A percentile compares a stretch with the other conserved stretches of the same genome.
Evolutionary conservation across 2,113 vertebrate species (phyloP).

Genomic region (Cynocephalus volans): DNA sequence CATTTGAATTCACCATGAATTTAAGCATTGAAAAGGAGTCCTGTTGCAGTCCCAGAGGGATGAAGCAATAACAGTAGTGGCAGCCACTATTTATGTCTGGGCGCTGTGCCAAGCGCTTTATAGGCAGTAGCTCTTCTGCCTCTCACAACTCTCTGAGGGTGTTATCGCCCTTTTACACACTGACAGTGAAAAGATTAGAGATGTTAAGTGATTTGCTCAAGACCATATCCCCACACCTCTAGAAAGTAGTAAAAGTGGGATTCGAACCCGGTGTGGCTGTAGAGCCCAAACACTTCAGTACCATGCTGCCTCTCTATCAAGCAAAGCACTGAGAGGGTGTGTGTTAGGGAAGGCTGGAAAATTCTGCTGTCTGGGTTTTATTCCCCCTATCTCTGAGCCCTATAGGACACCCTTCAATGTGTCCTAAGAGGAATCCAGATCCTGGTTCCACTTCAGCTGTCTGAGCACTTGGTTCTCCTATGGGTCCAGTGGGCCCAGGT

Average conservation of each 20-base stretch:
- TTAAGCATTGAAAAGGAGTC: background rate
- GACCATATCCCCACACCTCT: background rate
- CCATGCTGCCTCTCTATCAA: rapidly evolving
- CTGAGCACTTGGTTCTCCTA: background rate
- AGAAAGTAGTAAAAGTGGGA: background rate
- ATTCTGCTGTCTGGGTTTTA: too few species aligned
- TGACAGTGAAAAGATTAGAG: background rate
- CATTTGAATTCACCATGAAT: background rate
- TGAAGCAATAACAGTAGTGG: background rate
- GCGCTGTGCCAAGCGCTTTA: rapidly evolving
- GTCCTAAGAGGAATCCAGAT: background rate
- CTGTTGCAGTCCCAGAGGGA: rapidly evolving
- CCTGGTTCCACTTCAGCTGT: background rate
- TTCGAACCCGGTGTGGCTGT: background rate
- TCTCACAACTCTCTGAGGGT: background rate
- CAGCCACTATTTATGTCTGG: background rate
- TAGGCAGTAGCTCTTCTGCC: rapidly evolving
- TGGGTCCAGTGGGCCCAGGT: background rate
- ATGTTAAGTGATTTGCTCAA: background rate
- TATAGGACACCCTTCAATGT: rapidly evolving
- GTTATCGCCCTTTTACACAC: background rate
- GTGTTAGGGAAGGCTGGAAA: background rate
- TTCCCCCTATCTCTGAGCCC: background rate
- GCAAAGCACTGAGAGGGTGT: rapidly evolving
- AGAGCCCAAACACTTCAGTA: background rate